Evolutionary conservation across 2,888 invertebrate genomes (phyloP).

Genomic region (Chrysomela aeneicollis): DNA sequence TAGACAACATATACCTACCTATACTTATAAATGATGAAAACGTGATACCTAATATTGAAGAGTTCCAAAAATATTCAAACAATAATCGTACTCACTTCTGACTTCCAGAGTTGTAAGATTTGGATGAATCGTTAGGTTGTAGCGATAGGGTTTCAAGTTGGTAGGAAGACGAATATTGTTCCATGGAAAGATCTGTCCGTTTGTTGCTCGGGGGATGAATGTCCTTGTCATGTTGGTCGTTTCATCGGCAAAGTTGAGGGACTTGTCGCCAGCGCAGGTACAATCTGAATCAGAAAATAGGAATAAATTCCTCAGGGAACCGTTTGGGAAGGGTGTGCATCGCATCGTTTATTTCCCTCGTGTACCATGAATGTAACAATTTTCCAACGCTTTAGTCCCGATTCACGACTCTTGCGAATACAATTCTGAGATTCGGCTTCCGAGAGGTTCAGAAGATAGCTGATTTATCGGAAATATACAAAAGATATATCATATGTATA

Average conservation of each 20-base stretch:
- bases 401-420: background rate
- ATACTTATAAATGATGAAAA: too few relatives aligned
- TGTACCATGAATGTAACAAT: background rate
- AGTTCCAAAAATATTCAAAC: too few relatives aligned
- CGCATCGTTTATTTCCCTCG: background rate
- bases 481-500: too few relatives aligned
- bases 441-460: too few relatives aligned
- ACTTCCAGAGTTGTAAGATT: slow-evolving; percentile 90
- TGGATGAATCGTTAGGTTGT: slow-evolving; percentile 90
- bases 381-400: background rate
- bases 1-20: too few relatives aligned
- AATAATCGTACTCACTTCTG: slow-evolving; percentile 70
- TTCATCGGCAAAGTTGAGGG: slow-evolving; percentile 68
- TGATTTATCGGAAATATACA: too few relatives aligned
- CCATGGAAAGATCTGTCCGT: slow-evolving; percentile 81
- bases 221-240: slow-evolving; percentile 70
- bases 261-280: slow-evolving; percentile 73
- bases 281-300: slow-evolving; percentile 65
- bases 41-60: too few relatives aligned
- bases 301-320: background rate
- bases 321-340: slow-evolving; percentile 2
- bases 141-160: slow-evolving; percentile 81
- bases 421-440: too few relatives aligned
- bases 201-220: slow-evolving; percentile 74
- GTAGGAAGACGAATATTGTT: slow-evolving; percentile 79